These are phyloP conservation scores for Hemiscyllium ocellatum DNA, from an alignment of 2,113 vertebrate species.

Conservation along the genomic window DNA sequence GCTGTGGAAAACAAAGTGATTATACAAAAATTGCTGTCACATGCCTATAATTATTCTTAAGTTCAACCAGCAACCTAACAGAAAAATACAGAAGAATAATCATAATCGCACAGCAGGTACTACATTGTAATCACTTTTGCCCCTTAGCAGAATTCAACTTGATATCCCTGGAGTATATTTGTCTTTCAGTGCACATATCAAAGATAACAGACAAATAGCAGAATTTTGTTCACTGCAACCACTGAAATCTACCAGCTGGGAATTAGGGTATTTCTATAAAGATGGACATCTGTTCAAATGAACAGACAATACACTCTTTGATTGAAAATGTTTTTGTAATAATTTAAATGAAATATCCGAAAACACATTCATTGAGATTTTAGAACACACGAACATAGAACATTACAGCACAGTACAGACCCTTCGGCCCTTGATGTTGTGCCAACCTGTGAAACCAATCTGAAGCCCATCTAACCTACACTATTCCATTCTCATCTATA, in stretches of 20 bases:
- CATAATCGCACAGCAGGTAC: slow-evolving; percentile 26
- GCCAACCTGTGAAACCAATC: too few species aligned
- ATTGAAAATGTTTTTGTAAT: not conserved
- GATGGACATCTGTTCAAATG: not conserved
- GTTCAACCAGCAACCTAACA: slow-evolving; percentile 1
- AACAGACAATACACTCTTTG: not conserved
- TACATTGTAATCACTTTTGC: slow-evolving; percentile 22
- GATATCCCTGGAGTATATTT: not conserved
- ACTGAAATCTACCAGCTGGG: not conserved
- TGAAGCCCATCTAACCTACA: too few species aligned
- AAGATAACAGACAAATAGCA: not conserved
- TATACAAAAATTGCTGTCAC: not conserved
- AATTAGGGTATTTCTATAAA: not conserved
- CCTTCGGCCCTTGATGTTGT: too few species aligned
- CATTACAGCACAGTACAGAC: too few species aligned
- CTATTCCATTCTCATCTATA: too few species aligned
- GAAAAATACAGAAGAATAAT: slow-evolving; percentile 10
- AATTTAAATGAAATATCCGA: not conserved
- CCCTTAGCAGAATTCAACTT: slow-evolving; percentile 11
- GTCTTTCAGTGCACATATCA: slow-evolving; percentile 15
- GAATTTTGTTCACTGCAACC: not conserved
- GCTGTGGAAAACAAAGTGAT: slow-evolving; percentile 13
- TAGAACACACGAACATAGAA: too few species aligned
- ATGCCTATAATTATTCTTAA: slow-evolving; percentile 28
- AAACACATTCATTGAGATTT: not conserved